Base-by-base conservation (phyloP, 1,140 invertebrate genomes). In the Chionoecetes opilio region DNA sequence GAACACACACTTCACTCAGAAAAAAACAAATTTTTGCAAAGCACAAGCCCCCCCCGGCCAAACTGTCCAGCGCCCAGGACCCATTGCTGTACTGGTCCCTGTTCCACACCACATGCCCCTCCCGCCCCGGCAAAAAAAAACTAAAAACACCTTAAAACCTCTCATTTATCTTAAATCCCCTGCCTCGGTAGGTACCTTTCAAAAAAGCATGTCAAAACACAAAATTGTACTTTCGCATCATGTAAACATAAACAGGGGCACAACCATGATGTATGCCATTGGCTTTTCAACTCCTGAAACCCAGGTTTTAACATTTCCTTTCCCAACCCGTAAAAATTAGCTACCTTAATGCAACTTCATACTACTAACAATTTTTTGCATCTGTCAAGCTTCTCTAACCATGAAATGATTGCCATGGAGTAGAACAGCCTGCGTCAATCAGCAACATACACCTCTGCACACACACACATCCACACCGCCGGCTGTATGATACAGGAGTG, bases 341-440 rank as follows among this genome's bases (percentile, higher is more conserved):
- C 63, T 75, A 75, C 63, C 63, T 5, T 75, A 21, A 75, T 75
- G 63, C 11, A 75, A 75, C 63, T 26, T 26, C 63, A 26, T 75
- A 75, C n/a, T n/a, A n/a, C n/a, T 75, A 75, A 75, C 63, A 75
- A 63, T 63, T 63, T 63, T 75, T n/a, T n/a, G 9, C 63, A 53
- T 53, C 21, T 53, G 21, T 53, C 46, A 53, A 53, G 46, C 46
- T 53, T 17, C 46, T 53, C 46, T 53, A 53, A 17, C 46, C 46
- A 53, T 53, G 46, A 53, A 53, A 9, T 53, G 46, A 53, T 53
- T 53, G 46, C 46, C 46, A 14, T 53, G 46, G 46, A 53, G 46
- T 17, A 53, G 46, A 53, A 11, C 63, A 75, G 21, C 63, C 63
- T n/a, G 63, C 63, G 21, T 53, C 63, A 75, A 6, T n/a, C 63